Percentiles rank a stretch among this genome's conserved stretches.
These are phyloP conservation scores for Parauchenoglanis punctatus DNA, from an alignment of 2,797 vertebrate genomes.

Conservation along the genomic window DNA sequence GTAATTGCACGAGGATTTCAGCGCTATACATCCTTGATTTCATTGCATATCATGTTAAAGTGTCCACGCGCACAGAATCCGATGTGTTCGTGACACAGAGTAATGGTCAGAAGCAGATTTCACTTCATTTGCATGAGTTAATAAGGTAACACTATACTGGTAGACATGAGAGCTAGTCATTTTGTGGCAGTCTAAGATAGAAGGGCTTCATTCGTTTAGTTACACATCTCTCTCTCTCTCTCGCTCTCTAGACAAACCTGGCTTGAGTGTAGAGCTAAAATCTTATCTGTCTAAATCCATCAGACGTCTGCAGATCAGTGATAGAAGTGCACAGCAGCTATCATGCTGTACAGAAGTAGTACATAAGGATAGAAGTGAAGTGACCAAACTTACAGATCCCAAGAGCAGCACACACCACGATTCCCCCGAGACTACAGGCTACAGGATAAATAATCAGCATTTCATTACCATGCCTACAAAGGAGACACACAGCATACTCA, in stretches of 20 bases:
- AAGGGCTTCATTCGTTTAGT: background rate
- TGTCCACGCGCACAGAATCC: background rate
- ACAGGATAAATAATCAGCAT: background rate
- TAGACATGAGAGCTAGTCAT: background rate
- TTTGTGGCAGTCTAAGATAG: background rate
- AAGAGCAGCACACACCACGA: conserved; percentile 3
- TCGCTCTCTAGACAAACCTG: background rate
- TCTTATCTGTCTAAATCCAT: background rate
- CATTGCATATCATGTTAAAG: background rate
- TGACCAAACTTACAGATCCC: conserved; percentile 31
- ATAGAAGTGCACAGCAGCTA: background rate
- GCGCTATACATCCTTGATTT: background rate
- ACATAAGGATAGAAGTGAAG: conserved; percentile 6
- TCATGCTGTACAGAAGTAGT: background rate
- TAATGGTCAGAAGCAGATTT: background rate
- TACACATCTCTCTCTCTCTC: background rate
- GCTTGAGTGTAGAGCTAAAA: background rate
- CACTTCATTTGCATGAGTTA: background rate
- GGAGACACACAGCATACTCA: conserved; percentile 42
- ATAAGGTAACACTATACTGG: background rate
- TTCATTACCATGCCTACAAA: conserved; percentile 19
- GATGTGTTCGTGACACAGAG: background rate
- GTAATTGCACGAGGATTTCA: background rate
- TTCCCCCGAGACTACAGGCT: background rate
- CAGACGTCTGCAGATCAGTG: background rate